Evolutionary conservation across 2,888 invertebrate genomes (phyloP).

Genomic region (Teleiodes luculella): DNA sequence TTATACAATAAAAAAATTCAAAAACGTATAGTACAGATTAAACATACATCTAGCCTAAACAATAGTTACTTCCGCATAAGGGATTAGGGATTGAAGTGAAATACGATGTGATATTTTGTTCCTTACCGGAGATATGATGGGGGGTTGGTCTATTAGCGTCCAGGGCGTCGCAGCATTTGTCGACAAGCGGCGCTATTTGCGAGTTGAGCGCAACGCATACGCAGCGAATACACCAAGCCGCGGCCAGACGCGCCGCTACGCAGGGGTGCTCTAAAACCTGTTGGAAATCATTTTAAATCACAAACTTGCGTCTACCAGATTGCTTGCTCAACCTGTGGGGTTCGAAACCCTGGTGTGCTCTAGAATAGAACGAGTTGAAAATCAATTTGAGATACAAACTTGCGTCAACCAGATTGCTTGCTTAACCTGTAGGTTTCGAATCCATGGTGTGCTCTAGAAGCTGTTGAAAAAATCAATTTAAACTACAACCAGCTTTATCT

Average conservation of each 20-base stretch:
- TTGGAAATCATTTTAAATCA: background rate
- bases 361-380: slow-evolving; percentile 84
- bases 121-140: slow-evolving; percentile 85
- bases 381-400: background rate
- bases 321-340: too few species aligned
- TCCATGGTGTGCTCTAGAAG: slow-evolving; percentile 96
- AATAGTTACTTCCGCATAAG: too few species aligned
- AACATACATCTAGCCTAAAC: too few species aligned
- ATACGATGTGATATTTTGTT: too few species aligned
- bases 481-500: too few species aligned
- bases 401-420: background rate
- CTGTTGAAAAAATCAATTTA: slow-evolving; percentile 75
- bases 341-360: slow-evolving; percentile 97
- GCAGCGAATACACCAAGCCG: slow-evolving; percentile 96
- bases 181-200: slow-evolving; percentile 95
- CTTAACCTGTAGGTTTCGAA: too few species aligned
- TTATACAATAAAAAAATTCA: too few species aligned
- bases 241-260: slow-evolving; percentile 94
- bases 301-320: background rate
- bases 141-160: slow-evolving; percentile 94
- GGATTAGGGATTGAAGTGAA: too few species aligned
- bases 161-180: slow-evolving; percentile 91
- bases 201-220: slow-evolving; percentile 96
- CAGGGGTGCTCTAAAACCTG: slow-evolving; percentile 96
- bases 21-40: too few species aligned